Conservation (phyloP, 2,797 vertebrate genomes). For the Lycodopsis pacificus region DNA sequence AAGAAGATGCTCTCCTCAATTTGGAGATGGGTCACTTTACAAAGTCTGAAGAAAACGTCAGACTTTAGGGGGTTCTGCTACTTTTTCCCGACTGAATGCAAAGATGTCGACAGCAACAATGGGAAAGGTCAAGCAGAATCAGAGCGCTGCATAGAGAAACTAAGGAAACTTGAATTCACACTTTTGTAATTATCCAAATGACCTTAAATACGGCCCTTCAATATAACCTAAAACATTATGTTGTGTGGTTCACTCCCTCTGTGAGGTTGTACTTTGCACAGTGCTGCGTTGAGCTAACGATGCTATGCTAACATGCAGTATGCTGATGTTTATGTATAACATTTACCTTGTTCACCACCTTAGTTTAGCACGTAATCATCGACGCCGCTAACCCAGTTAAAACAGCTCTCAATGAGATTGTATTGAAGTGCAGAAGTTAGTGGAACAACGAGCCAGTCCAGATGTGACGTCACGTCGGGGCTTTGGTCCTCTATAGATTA, state of each 20-base stretch:
- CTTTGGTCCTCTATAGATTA: slow-evolving; percentile 27
- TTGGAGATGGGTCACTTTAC: slow-evolving; percentile 39
- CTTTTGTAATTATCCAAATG: slow-evolving; percentile 2
- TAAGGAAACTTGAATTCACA: background rate
- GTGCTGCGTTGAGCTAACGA: background rate
- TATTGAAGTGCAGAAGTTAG: background rate
- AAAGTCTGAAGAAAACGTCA: slow-evolving; percentile 26
- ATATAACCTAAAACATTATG: background rate
- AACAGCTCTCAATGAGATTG: background rate
- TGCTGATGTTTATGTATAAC: background rate
- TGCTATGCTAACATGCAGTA: background rate
- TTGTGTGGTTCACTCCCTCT: background rate
- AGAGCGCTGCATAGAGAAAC: slow-evolving; percentile 1
- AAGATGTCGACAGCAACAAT: slow-evolving; percentile 1
- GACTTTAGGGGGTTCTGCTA: slow-evolving; percentile 1
- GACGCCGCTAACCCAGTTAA: background rate
- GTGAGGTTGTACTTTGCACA: background rate
- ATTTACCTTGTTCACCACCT: background rate
- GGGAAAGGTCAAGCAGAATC: slow-evolving; percentile 19
- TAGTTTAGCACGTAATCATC: background rate
- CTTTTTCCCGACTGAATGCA: slow-evolving; percentile 1
- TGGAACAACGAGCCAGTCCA: background rate
- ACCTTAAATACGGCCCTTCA: background rate
- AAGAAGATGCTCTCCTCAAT: slow-evolving; percentile 24
- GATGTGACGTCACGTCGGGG: background rate